phyloP scores from a whole-genome alignment of 2,888 invertebrate genomes.

The Heteromyza rotundicornis region DNA sequence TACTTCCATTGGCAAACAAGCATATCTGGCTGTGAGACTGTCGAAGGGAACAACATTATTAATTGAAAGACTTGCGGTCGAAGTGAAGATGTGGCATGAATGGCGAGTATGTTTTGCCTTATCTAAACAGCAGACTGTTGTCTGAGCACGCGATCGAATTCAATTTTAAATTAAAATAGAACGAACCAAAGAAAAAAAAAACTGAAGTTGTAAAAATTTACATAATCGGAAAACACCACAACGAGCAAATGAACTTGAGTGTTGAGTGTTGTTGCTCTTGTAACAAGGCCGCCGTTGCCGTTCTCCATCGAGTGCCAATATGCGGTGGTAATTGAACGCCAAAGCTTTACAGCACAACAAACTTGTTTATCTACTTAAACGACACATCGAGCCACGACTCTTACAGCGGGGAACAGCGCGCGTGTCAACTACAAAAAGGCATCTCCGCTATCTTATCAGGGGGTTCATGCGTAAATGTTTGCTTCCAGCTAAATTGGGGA shows the following conservation, averaged over 20 bases:
- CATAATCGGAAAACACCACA: slow-evolving; percentile 25
- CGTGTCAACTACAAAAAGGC: background rate
- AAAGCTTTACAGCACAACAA: too few species aligned
- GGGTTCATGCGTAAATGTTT: background rate
- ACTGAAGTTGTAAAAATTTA: slow-evolving; percentile 26
- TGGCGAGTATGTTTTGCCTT: too few species aligned
- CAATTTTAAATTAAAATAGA: background rate
- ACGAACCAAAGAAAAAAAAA: background rate
- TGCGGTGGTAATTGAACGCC: background rate
- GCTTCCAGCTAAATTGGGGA: background rate
- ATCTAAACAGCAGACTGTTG: too few species aligned
- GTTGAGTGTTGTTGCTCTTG: background rate
- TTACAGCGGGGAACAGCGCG: background rate
- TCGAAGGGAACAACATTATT: background rate
- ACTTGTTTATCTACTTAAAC: background rate
- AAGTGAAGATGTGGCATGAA: background rate
- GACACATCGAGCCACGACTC: background rate
- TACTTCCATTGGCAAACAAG: too few species aligned
- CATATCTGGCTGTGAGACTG: too few species aligned
- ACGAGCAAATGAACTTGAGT: slow-evolving; percentile 34
- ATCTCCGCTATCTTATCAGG: slow-evolving; percentile 5
- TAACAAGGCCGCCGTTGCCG: background rate
- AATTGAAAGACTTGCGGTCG: background rate
- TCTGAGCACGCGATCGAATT: background rate
- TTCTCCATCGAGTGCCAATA: background rate